Evolutionary conservation across 2,888 invertebrate species (phyloP).

Genomic region (Hemistola chrysoprasaria): DNA sequence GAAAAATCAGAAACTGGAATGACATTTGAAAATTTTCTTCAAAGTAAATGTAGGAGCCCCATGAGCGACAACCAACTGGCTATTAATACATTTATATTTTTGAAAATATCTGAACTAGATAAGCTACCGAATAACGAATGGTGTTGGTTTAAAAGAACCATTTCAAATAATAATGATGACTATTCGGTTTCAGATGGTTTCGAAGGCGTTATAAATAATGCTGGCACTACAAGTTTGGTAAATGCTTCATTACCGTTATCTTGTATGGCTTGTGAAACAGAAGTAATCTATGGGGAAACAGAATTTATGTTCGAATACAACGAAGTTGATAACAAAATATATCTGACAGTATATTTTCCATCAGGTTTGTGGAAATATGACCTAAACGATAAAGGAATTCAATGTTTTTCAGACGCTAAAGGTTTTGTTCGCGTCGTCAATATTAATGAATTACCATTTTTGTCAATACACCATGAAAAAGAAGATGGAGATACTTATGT

Average conservation of each 20-base stretch:
- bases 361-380: constrained; percentile 78
- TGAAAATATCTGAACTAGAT: constrained; percentile 51
- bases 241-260: constrained; percentile 38
- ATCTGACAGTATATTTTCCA: constrained; percentile 79
- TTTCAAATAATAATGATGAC: constrained; percentile 9
- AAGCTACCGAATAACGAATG: constrained; percentile 44
- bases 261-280: constrained; percentile 69
- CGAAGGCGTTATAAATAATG: constrained; percentile 55
- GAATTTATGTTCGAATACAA: constrained; percentile 61
- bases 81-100: constrained; percentile 56
- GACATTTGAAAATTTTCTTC: constrained; percentile 48
- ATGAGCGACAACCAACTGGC: constrained; percentile 45
- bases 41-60: constrained; percentile 49
- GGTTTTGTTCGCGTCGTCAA: constrained; percentile 72
- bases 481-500: constrained; percentile 22
- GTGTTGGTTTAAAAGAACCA: constrained; percentile 58
- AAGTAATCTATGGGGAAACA: constrained; percentile 50
- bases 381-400: constrained; percentile 69
- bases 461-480: constrained; percentile 29
- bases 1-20: constrained; percentile 47
- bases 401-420: constrained; percentile 84
- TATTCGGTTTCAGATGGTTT: constrained; percentile 8
- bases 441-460: constrained; percentile 54
- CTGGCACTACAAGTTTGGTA: constrained; percentile 48
- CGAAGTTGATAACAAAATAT: constrained; percentile 50